Evolutionary conservation across 1,140 invertebrate species (phyloP), one percentile per base, ranked within the genome.

Genomic region (Mycetomoellerius zeteki): DNA sequence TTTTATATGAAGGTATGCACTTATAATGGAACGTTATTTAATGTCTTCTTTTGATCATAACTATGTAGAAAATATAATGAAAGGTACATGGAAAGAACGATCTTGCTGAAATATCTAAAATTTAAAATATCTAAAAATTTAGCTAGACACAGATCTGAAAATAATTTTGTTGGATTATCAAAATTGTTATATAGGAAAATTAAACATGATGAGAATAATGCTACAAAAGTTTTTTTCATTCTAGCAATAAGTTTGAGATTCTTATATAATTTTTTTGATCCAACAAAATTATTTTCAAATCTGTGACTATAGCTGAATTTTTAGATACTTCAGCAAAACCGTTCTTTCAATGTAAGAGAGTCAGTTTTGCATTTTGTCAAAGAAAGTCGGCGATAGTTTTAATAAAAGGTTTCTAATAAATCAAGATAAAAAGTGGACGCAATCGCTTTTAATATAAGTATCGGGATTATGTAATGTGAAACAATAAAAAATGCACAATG

Each of bases 401-500:
- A 3, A 8, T 60, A 60, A 73, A 54, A 10, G 10, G 3, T 33
- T 75, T 56, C n/a, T 12, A 19, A 33, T n/a, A 56, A 73, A 37
- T 75, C 30, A 21, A 37, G 24, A 12, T 33, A 8, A 33, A 37
- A 30, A 56, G 56, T 16, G 16, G 12, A 2, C 24, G 47, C 7
- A 19, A 33, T 58, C 12, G 7, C 12, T 58, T 58, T 33, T 33
- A 54, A 33, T 73, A 58, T 24, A n/a, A 73, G 24, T 47, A 54
- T 47, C 24, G 21, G 8, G 24, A 30, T 52, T 37, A 73, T 73
- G 10, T 30, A 73, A 73, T 54, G 24, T 21, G 14, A 10, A 24
- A 37, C 73, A 24, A 21, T 71, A 56, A 84, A 21, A 73, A 73
- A 84, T 27, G 47, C 64, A 81, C 64, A 62, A 47, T 27, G 56